These are phyloP conservation scores for Panopea generosa DNA, from an alignment of 2,888 invertebrate genomes.

Conservation along the genomic window DNA sequence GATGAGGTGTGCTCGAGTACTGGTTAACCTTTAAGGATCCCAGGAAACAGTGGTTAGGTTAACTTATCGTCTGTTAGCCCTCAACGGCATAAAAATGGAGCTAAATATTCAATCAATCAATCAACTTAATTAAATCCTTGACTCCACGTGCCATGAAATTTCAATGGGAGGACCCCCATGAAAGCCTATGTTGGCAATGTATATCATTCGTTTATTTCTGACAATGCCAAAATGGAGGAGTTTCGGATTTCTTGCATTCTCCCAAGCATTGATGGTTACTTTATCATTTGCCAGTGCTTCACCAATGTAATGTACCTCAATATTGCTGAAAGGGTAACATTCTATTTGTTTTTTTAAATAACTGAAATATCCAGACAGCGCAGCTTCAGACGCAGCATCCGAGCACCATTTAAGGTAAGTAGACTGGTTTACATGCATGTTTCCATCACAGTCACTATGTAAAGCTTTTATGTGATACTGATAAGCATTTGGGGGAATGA, in stretches of 20 bases:
- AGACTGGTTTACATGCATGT: conserved; percentile 45
- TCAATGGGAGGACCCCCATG: conserved; percentile 12
- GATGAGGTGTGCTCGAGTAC: too few relatives aligned
- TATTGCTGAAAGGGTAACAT: conserved; percentile 29
- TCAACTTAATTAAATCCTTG: conserved; percentile 24
- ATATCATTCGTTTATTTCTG: conserved; percentile 21
- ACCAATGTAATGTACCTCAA: conserved; percentile 23
- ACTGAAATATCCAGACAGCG: conserved; percentile 20
- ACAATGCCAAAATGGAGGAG: conserved; percentile 16
- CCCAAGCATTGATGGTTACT: conserved; percentile 29
- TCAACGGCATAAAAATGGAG: too few relatives aligned
- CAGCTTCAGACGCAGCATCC: conserved; percentile 33
- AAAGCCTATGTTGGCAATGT: conserved; percentile 26
- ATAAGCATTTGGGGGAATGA: conserved; percentile 18
- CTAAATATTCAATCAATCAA: too few relatives aligned
- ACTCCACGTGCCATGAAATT: conserved; percentile 20
- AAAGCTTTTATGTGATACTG: conserved; percentile 22
- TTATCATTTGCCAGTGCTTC: conserved; percentile 41
- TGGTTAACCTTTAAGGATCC: too few relatives aligned
- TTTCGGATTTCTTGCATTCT: conserved; percentile 10
- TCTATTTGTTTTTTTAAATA: conserved; percentile 39
- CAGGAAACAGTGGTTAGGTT: too few relatives aligned
- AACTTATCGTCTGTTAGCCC: too few relatives aligned
- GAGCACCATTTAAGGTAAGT: conserved; percentile 42
- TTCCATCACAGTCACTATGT: conserved; percentile 52